A percentile compares a stretch with the other conserved stretches of the same genome.
Evolutionary conservation across 2,888 invertebrate species (phyloP).

Genomic region (Sussaba pulchella): DNA sequence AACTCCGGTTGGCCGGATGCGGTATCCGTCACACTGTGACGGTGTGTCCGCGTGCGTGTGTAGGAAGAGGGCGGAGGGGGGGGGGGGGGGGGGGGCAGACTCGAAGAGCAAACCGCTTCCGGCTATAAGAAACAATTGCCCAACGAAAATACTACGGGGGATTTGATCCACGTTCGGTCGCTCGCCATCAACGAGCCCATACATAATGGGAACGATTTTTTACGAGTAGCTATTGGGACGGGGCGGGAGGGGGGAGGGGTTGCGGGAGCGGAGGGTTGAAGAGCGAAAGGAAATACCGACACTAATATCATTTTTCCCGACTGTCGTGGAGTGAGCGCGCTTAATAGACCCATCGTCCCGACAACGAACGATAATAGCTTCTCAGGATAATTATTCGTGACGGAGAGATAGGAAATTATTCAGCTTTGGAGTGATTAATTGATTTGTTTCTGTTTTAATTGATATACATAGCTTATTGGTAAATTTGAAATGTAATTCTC

Average conservation of each 20-base stretch:
- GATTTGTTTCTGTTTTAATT: too few species aligned
- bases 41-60: constrained; percentile 67
- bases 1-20: constrained; percentile 50
- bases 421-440: too few species aligned
- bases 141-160: constrained; percentile 43
- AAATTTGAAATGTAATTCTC: too few species aligned
- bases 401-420: too few species aligned
- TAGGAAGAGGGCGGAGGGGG: constrained; percentile 65
- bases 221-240: constrained; percentile 27
- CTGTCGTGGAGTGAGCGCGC: not conserved
- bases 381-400: too few species aligned
- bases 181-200: not conserved
- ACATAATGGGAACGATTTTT: constrained; percentile 45
- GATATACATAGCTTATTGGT: too few species aligned
- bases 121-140: constrained; percentile 67
- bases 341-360: not conserved
- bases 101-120: constrained; percentile 73
- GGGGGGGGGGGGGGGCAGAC: constrained; percentile 67
- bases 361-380: constrained; percentile 16
- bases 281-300: constrained; percentile 65
- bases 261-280: constrained; percentile 2
- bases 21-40: constrained; percentile 33
- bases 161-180: constrained; percentile 23
- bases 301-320: constrained; percentile 56
- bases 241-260: not conserved